Percentiles rank a stretch among this genome's conserved stretches.
These are phyloP conservation scores for Heliconius eleuchia DNA, from an alignment of 1,140 invertebrate genomes.

Conservation along the genomic window DNA sequence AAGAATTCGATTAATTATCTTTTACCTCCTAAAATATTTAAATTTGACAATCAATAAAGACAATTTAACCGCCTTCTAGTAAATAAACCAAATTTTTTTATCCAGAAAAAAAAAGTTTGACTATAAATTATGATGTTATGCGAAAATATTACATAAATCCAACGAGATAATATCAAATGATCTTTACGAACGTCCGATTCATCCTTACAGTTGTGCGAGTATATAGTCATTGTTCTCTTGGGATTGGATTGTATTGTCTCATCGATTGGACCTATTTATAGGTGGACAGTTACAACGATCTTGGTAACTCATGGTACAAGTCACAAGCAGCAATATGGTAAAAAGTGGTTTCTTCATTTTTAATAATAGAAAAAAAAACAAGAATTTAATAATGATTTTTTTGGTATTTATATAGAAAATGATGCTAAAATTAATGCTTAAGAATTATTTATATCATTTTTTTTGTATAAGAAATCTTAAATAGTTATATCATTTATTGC, in stretches of 20 bases:
- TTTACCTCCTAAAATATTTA: no score
- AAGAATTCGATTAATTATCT: no score
- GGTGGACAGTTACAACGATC: slow-evolving; percentile 54
- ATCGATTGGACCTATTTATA: slow-evolving; percentile 74
- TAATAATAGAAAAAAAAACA: no score
- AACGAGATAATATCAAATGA: slow-evolving; percentile 22
- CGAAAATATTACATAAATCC: slow-evolving; percentile 17
- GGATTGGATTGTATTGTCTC: slow-evolving; percentile 72
- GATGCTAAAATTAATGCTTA: no score
- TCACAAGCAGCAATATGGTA: not conserved
- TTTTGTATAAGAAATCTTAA: no score
- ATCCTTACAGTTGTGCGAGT: slow-evolving; percentile 42
- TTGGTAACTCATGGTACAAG: slow-evolving; percentile 40
- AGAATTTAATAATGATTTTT: no score
- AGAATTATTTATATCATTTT: no score
- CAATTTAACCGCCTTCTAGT: not conserved
- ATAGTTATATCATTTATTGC: no score
- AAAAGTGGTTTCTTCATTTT: not conserved
- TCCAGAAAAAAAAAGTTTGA: not conserved
- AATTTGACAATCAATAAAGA: no score
- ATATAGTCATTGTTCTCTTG: slow-evolving; percentile 59
- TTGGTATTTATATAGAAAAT: no score
- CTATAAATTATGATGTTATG: not conserved
- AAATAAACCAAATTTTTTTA: not conserved
- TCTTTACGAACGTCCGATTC: slow-evolving; percentile 15